Evolutionary conservation across 2,797 vertebrate species (phyloP).

Genomic region (Channa striata): DNA sequence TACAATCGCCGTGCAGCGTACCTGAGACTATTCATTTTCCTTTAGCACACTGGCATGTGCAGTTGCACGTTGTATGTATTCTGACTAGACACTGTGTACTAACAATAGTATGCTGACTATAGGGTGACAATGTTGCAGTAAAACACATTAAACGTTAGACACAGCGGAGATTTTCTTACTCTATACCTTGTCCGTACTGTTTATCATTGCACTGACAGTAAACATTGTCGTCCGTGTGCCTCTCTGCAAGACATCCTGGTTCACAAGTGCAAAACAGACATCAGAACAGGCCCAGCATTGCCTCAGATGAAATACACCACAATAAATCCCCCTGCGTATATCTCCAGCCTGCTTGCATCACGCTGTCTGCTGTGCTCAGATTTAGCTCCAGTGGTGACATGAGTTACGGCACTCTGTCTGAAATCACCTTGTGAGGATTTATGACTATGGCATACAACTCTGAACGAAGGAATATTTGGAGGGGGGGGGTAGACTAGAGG

Average conservation of each 20-base stretch:
- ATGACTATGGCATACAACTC: constrained; percentile 66
- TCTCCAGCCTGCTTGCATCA: constrained; percentile 58
- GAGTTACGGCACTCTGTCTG: constrained; percentile 53
- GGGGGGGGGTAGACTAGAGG: constrained; percentile 9
- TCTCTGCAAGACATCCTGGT: constrained; percentile 43
- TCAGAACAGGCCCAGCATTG: constrained; percentile 47
- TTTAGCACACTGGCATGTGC: background rate
- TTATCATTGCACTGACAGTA: constrained; percentile 37
- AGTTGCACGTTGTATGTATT: background rate
- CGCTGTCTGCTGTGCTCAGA: constrained; percentile 61
- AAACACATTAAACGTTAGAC: background rate
- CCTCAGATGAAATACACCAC: constrained; percentile 63
- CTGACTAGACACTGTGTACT: background rate
- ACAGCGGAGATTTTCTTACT: background rate
- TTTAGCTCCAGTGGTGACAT: constrained; percentile 43
- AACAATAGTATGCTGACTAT: background rate
- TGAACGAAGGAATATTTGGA: constrained; percentile 63
- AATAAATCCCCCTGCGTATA: constrained; percentile 59
- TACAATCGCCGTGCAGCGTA: background rate
- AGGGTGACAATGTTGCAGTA: background rate
- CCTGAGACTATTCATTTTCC: background rate
- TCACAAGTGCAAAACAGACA: constrained; percentile 67
- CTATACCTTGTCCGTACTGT: constrained; percentile 1
- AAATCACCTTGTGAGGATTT: constrained; percentile 67
- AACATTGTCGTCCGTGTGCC: constrained; percentile 24